These are phyloP conservation scores for Isotomurus palustris DNA, from an alignment of 2,888 invertebrate species.

Conservation along the genomic window DNA sequence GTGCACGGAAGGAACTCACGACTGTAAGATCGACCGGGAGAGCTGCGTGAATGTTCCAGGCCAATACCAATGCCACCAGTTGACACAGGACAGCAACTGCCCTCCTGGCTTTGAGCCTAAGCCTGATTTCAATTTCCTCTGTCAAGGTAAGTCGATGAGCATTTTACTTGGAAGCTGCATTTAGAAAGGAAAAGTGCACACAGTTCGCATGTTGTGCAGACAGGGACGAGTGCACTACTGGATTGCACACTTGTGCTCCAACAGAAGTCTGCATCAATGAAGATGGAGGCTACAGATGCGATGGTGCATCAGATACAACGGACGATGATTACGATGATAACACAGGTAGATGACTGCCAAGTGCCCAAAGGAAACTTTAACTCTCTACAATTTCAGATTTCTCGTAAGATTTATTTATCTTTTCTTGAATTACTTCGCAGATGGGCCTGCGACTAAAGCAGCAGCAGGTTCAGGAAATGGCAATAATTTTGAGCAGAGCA, in stretches of 20 bases:
- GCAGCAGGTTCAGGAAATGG: too few relatives aligned
- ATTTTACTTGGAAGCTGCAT: neutral
- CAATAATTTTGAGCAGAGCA: neutral
- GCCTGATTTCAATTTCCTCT: slow-evolving; percentile 46
- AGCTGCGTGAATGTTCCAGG: slow-evolving; percentile 44
- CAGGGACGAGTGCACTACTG: slow-evolving; percentile 64
- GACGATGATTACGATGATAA: slow-evolving; percentile 20
- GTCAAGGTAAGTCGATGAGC: slow-evolving; percentile 24
- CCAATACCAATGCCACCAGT: slow-evolving; percentile 46
- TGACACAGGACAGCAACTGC: slow-evolving; percentile 43
- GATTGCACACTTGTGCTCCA: slow-evolving; percentile 54
- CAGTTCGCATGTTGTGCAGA: slow-evolving; percentile 22
- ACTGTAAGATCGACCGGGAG: slow-evolving; percentile 42
- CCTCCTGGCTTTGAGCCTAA: slow-evolving; percentile 48
- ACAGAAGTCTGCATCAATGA: slow-evolving; percentile 50
- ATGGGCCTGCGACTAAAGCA: too few relatives aligned
- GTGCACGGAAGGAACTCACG: slow-evolving; percentile 48
- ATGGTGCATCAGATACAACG: slow-evolving; percentile 11
- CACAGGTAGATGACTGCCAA: too few relatives aligned
- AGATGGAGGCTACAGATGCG: slow-evolving; percentile 50
- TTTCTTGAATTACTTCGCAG: too few relatives aligned
- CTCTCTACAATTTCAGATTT: too few relatives aligned
- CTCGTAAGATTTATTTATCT: too few relatives aligned
- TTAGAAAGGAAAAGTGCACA: too few relatives aligned
- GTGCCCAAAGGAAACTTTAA: too few relatives aligned